Conservation (phyloP, 2,797 vertebrate genomes). For the Leucoraja ocellata region DNA sequence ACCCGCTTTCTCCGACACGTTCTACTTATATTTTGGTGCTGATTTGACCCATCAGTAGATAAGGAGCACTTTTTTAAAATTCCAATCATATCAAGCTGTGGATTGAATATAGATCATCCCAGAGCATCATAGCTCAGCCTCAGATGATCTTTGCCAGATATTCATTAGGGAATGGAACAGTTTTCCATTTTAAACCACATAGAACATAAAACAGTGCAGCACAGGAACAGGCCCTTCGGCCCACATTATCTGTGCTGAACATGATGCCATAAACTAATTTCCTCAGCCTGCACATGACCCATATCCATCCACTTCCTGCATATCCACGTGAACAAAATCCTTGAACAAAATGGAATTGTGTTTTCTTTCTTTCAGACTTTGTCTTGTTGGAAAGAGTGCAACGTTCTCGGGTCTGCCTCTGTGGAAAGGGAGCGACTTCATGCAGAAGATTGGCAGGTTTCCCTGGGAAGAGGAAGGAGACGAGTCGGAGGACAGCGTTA, state of each 20-base stretch:
- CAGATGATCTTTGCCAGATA: neutral
- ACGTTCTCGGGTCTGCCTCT: neutral
- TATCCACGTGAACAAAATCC: too few relatives aligned
- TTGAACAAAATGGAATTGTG: neutral
- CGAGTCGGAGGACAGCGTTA: constrained; percentile 56
- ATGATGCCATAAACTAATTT: too few relatives aligned
- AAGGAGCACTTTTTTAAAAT: too few relatives aligned
- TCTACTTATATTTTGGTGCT: too few relatives aligned
- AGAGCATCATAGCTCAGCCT: neutral
- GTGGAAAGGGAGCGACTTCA: neutral
- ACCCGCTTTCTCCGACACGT: too few relatives aligned
- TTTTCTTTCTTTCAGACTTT: constrained; percentile 30
- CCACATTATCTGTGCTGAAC: too few relatives aligned
- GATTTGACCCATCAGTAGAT: neutral
- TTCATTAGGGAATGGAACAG: neutral
- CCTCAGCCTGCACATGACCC: too few relatives aligned
- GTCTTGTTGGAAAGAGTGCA: neutral
- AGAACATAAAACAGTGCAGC: too few relatives aligned
- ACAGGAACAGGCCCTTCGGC: too few relatives aligned
- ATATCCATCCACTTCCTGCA: too few relatives aligned
- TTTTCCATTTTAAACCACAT: neutral
- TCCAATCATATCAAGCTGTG: neutral
- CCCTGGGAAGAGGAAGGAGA: constrained; percentile 50
- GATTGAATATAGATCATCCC: neutral
- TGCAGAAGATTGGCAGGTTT: constrained; percentile 13